phyloP scores from a whole-genome alignment of 2,888 invertebrate species.

The Latrodectus elegans region DNA sequence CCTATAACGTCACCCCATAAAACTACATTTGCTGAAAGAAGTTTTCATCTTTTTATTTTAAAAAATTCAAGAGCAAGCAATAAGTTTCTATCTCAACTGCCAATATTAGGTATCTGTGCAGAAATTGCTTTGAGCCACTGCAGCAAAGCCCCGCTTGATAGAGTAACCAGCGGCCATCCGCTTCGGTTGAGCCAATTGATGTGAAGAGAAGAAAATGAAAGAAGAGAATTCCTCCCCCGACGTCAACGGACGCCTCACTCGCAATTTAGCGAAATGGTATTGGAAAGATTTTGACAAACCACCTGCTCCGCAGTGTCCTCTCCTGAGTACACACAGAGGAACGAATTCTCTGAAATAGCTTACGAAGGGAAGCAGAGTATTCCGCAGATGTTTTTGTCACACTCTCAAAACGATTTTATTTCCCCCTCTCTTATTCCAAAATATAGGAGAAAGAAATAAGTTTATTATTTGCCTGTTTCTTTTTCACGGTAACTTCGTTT shows the following conservation, averaged over 20 bases:
- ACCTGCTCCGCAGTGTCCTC: constrained; percentile 30
- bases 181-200: no score
- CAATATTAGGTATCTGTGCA: no score
- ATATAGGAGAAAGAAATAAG: neutral
- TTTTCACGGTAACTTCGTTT: no score
- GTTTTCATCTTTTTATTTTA: no score
- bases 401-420: neutral
- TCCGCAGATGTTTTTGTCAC: neutral
- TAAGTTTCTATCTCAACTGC: no score
- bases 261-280: neutral
- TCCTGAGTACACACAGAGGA: neutral
- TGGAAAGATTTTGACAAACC: constrained; percentile 12
- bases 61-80: no score
- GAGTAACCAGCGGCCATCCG: no score
- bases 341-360: neutral
- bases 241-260: neutral
- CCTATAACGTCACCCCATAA: no score
- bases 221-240: neutral
- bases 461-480: neutral
- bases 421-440: neutral
- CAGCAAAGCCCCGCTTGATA: no score
- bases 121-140: no score
- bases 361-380: neutral
- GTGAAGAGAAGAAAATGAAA: neutral
- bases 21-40: no score